These are phyloP conservation scores for Petaurus breviceps DNA, from an alignment of 2,113 vertebrate genomes.

Conservation along the genomic window DNA sequence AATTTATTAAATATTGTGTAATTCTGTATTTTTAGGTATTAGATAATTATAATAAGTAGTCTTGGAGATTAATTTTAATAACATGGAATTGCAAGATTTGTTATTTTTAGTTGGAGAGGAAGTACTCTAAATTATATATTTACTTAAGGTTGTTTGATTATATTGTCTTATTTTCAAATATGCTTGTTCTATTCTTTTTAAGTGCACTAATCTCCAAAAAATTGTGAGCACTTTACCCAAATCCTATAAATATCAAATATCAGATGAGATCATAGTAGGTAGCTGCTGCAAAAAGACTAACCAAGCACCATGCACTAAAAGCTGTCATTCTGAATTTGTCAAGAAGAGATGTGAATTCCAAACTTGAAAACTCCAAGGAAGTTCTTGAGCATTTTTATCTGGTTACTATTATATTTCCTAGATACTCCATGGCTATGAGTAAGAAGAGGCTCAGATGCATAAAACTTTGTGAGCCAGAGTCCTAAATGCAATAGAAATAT, in stretches of 20 bases:
- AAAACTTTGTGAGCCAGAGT: neutral
- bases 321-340: slow-evolving; percentile 10
- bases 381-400: neutral
- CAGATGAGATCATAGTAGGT: slow-evolving; percentile 14
- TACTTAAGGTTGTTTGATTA: slow-evolving; percentile 37
- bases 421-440: neutral
- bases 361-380: slow-evolving; percentile 19
- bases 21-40: neutral
- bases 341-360: slow-evolving; percentile 21
- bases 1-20: neutral
- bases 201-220: slow-evolving; percentile 25
- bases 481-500: neutral
- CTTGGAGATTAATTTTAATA: neutral
- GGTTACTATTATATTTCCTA: neutral
- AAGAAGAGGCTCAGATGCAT: neutral
- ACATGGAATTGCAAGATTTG: neutral
- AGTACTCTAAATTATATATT: slow-evolving; percentile 21
- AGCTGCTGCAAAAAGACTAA: neutral
- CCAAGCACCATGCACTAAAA: neutral
- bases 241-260: slow-evolving; percentile 28
- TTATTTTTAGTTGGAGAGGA: slow-evolving; percentile 37
- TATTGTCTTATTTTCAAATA: slow-evolving; percentile 33
- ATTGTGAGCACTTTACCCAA: slow-evolving; percentile 44
- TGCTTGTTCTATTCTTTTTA: slow-evolving; percentile 25
- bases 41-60: neutral